Evolutionary conservation across 2,797 vertebrate species (phyloP), one percentile per base, ranked within the genome.

Genomic region (Mico argentatus): DNA sequence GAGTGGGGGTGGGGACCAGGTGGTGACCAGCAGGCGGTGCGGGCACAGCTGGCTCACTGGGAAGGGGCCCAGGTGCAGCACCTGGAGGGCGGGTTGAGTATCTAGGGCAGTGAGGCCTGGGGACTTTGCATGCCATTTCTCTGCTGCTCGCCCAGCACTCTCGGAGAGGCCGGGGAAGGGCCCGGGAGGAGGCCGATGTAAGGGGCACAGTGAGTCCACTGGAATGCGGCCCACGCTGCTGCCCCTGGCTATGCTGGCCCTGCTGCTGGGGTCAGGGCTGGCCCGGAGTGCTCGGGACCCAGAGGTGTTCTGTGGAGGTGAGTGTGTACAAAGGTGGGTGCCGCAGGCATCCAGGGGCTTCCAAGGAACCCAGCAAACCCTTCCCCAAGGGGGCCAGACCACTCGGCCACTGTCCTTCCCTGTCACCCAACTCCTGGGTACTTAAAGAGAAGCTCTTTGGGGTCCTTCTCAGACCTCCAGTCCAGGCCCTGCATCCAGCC

Each of bases 241-340:
- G 93, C 10, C 0, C 3, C 1, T 55, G 67, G n/a, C 2, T 75
- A 41, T 95, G 15, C 72, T 88, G 77, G 36, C 72, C 5, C 59
- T 94, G 76, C 46, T 97, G 48, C 90, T 81, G 24, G 33, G 80
- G 92, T 93, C 0, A 0, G 15, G 0, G 1, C 24, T 26, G 20
- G 67, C 4, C 33, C 13, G 2, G 73, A 57, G 8, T 11, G 96
- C 84, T 93, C 96, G 55, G 73, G 95, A 98, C 4, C 72, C 90
- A 1, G 10, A 15, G 0, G 81, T 90, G 55, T 94, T 98, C 92
- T 98, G 97, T 0, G 46, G 97, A 85, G 96, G 96, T 98, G 79
- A 96, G 97, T 95, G 72, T 26, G 4, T 76, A 44, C 24, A 6
- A n/a, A 6, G 33, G 57, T 1, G n/a, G 22, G n/a, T 39, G 20